Conservation (phyloP, 2,113 vertebrate species). For the Macrotis lagotis region DNA sequence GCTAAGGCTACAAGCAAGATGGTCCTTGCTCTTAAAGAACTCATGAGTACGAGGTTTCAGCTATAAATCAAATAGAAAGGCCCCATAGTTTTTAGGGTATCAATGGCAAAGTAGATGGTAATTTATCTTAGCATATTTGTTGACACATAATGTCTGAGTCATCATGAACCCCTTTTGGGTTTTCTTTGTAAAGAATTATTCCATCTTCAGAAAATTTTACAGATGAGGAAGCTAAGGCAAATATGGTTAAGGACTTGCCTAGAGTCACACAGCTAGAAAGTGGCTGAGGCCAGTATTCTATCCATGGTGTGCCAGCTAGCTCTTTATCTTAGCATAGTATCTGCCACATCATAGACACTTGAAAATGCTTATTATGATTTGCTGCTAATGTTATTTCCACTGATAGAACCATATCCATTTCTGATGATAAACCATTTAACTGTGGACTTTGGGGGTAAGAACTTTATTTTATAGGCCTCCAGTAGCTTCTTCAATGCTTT, state of each 20-base stretch:
- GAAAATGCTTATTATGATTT: not conserved
- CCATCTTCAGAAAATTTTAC: not conserved
- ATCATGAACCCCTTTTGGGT: not conserved
- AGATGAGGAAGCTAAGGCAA: not conserved
- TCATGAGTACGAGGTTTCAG: not conserved
- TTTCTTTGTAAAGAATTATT: not conserved
- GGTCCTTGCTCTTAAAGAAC: not conserved
- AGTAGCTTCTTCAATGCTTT: not conserved
- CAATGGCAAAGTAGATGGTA: not conserved
- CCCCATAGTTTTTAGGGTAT: too few relatives aligned
- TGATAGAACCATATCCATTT: not conserved
- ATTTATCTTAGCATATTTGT: not conserved
- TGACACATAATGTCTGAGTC: not conserved
- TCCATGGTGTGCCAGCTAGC: not conserved
- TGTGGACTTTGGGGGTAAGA: not conserved
- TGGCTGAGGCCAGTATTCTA: not conserved
- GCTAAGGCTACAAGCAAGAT: not conserved
- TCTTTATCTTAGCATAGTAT: not conserved
- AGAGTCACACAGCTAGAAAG: slow-evolving; percentile 7
- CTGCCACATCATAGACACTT: not conserved
- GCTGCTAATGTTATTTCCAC: not conserved
- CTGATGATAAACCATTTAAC: not conserved
- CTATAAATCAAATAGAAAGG: not conserved
- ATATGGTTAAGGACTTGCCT: not conserved
- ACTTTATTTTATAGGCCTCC: not conserved